A percentile compares a stretch with the other conserved stretches of the same genome.
Conservation (phyloP, 2,888 invertebrate genomes). For the Pollenia amentaria region DNA sequence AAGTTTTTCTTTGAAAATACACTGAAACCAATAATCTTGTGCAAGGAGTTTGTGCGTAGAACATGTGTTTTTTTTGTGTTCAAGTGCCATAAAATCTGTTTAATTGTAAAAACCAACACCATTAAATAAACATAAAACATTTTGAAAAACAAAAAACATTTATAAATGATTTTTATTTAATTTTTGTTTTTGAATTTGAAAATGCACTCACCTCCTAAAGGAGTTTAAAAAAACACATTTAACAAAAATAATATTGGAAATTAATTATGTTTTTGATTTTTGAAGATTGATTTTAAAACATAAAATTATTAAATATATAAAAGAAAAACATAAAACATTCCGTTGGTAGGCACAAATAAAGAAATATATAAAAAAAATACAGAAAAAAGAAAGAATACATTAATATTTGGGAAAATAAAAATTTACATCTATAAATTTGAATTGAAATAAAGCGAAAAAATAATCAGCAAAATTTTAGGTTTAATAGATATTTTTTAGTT, state of each 20-base stretch:
- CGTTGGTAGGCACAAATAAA: conserved; percentile 70
- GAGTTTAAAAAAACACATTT: conserved; percentile 66
- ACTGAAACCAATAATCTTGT: background rate
- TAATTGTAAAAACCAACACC: conserved; percentile 56
- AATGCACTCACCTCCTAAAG: conserved; percentile 82
- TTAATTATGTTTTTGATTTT: conserved; percentile 68
- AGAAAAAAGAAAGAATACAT: conserved; percentile 72
- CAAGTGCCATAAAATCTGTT: conserved; percentile 16
- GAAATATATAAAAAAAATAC: conserved; percentile 65
- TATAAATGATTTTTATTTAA: conserved; percentile 16
- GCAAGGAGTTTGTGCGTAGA: conserved; percentile 13
- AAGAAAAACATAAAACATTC: conserved; percentile 63
- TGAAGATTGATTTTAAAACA: conserved; percentile 57
- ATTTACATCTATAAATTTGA: conserved; percentile 12
- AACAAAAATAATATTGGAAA: conserved; percentile 68
- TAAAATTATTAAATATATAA: conserved; percentile 53
- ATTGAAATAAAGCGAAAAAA: background rate
- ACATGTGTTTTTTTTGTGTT: background rate
- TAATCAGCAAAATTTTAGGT: conserved; percentile 42
- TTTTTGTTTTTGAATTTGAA: conserved; percentile 31
- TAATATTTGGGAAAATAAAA: conserved; percentile 42
- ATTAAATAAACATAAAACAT: conserved; percentile 37
- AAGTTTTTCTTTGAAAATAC: background rate
- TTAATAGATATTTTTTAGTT: background rate
- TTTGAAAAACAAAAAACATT: conserved; percentile 11